Evolutionary conservation across 2,888 invertebrate genomes (phyloP).

Genomic region (Aspidiotus destructor): DNA sequence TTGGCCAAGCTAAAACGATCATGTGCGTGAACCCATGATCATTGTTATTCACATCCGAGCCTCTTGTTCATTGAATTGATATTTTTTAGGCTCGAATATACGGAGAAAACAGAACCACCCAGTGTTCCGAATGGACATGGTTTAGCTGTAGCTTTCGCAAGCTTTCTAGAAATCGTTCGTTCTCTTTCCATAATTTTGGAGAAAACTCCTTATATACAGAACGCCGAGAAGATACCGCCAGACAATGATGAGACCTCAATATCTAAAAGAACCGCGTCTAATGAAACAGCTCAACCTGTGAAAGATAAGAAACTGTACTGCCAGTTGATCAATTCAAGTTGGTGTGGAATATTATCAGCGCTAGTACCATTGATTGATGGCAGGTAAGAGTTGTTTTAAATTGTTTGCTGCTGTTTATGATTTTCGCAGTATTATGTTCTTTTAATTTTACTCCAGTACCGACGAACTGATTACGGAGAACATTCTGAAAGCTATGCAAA

Average conservation of each 20-base stretch:
- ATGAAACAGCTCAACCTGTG: neutral
- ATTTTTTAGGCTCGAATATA: conserved; percentile 73
- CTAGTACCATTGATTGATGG: conserved; percentile 86
- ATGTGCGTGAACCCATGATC: conserved; percentile 61
- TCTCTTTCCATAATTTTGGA: conserved; percentile 44
- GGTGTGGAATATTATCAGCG: conserved; percentile 89
- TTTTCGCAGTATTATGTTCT: conserved; percentile 4
- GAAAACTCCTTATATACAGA: conserved; percentile 18
- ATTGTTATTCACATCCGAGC: too few species aligned
- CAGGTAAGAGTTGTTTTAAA: conserved; percentile 45
- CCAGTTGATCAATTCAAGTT: conserved; percentile 83
- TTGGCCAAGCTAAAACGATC: conserved; percentile 76
- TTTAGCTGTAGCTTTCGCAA: conserved; percentile 88
- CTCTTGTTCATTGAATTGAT: neutral
- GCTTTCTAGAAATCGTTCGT: conserved; percentile 81
- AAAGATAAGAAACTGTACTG: conserved; percentile 45
- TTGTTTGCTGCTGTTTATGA: too few species aligned
- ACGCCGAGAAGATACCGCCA: neutral
- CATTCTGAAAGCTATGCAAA: conserved; percentile 83
- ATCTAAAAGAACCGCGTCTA: neutral
- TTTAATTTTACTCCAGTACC: conserved; percentile 49
- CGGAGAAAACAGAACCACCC: conserved; percentile 91
- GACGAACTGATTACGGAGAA: conserved; percentile 88
- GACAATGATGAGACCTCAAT: conserved; percentile 38
- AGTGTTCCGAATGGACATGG: conserved; percentile 94